Base-by-base conservation (phyloP, 2,113 vertebrate genomes). In the Urocitellus parryii region DNA sequence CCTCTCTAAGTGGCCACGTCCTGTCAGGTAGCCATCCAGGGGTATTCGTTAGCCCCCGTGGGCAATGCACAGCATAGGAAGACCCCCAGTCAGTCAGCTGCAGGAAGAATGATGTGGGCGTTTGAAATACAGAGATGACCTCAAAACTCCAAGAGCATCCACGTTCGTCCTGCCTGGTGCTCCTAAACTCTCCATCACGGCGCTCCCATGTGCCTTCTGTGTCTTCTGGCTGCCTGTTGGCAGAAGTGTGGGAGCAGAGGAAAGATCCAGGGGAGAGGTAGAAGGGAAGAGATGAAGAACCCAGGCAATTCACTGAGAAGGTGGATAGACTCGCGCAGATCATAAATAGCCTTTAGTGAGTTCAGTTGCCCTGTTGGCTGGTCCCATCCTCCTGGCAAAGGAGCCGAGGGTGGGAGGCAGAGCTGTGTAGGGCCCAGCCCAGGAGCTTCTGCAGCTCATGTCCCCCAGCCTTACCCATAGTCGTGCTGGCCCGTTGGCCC, bases 271-370 rank as follows among this genome's bases (percentile, higher is more conserved):
- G 34, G 58, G 45, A 22, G 8, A 58, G 56, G 56, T 0, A 58
- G 7, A 56, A 45, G 65, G 65, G 53, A 83, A 88, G 82, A 61
- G n/a, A n/a, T 53, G 39, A 90, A 70, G 76, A 78, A 83, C 45
- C 76, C 70, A 70, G 56, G 78, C 65, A 90, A 12, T 76, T 88
- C 25, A 2, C 42, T 4, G n/a, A 51, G 81, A 96, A 63, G 89
- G 73, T 74, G 70, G 61, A 29, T 82, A 25, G 85, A 27, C 22
- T 18, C 0, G 2, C 37, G 32, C 13, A 16, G 34, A 32, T 76
- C 82, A 8, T 89, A 89, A 94, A 87, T 34, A 95, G 74, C 70
- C 94, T 74, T 16, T 5, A 42, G 93, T 70, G 68, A 78, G 77
- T 90, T 94, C 51, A 25, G 77, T 84, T 68, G 32, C 76, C 65